Evolutionary conservation across 2,888 invertebrate species (phyloP), one percentile per base, ranked within the genome.

Genomic region (Octodonta nipae): DNA sequence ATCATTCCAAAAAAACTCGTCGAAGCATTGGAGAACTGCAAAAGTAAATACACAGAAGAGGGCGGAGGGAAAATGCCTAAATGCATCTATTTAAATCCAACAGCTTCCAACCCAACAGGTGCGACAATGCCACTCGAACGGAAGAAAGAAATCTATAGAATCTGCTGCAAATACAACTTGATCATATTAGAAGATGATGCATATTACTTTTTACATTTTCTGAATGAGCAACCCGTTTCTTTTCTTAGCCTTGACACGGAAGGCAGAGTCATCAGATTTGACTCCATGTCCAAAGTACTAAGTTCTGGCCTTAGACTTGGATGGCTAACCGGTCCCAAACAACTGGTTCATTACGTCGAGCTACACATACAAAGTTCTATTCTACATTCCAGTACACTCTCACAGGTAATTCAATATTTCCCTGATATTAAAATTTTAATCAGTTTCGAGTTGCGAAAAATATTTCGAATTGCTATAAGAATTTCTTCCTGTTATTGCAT

Each of bases 111-210:
- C 53, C 85, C 85, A 1, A 76, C 78, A 0, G 85, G 85, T 1
- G 68, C 71, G 0, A 74, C 79, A 1, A 62, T 82, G 33, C 66
- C 78, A 0, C 61, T 71, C 26, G 69, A 73, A 10, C 66, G 84
- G 40, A 70, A 77, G 36, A 65, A 70, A 38, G 70, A 73, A 57
- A 75, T 86, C 26, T 85, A 86, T 52, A 65, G 71, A 43, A 65
- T 85, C 39, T 81, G 82, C 27, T 78, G 79, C 58, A 67, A 73
- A 54, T 82, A 78, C 55, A 75, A 85, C 59, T 71, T 86, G 17
- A 50, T 86, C 5, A 82, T 86, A 32, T 49, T 86, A 5, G 86
- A 86, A 54, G 86, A 86, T 49, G 85, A 85, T 57, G 81, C 86
- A 0, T 86, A 85, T 50, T 80, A 75, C 60, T 84, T 78, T 52